Conservation (phyloP, 2,113 vertebrate genomes). For the Gracilinanus agilis region DNA sequence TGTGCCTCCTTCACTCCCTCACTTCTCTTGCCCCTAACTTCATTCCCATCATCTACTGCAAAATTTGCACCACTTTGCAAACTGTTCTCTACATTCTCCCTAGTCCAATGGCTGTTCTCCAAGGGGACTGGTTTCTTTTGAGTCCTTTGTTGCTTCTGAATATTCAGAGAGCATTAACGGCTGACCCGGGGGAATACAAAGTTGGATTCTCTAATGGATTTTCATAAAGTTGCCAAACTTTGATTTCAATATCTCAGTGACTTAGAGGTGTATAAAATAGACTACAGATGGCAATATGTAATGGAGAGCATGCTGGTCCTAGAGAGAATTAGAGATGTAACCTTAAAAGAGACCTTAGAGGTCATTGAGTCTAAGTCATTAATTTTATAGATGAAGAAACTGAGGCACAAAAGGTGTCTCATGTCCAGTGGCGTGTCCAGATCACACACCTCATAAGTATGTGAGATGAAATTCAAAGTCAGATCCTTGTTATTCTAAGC, state of each 20-base stretch:
- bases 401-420: neutral
- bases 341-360: neutral
- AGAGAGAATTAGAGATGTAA: neutral
- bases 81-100: slow-evolving; percentile 36
- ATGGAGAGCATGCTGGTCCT: neutral
- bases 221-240: slow-evolving; percentile 87
- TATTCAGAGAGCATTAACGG: slow-evolving; percentile 72
- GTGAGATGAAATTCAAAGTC: neutral
- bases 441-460: neutral
- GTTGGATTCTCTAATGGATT: slow-evolving; percentile 87
- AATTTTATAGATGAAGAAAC: neutral
- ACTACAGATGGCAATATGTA: neutral
- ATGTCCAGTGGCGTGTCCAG: neutral
- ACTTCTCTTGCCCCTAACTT: neutral
- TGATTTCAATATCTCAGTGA: neutral
- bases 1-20: neutral
- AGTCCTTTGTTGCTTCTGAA: slow-evolving; percentile 70
- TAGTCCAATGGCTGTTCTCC: slow-evolving; percentile 61
- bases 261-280: neutral
- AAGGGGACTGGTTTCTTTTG: slow-evolving; percentile 55
- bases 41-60: neutral
- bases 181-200: slow-evolving; percentile 69
- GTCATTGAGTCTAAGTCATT: neutral
- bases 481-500: neutral
- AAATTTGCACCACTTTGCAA: neutral